Evolutionary conservation across 2,888 invertebrate genomes (phyloP).

Genomic region (Byasa hedistus): DNA sequence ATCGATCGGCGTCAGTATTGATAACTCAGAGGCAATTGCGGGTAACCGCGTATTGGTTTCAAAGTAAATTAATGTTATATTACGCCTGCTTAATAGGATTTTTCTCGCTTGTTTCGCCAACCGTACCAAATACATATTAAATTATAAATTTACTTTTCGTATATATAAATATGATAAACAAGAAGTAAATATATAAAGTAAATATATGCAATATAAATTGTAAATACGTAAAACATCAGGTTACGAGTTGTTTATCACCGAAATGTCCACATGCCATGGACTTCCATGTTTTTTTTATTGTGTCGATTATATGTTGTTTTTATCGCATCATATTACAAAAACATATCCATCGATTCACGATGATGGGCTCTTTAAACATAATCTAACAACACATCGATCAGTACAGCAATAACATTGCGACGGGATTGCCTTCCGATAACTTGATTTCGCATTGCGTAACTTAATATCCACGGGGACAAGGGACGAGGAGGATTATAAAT

Average conservation of each 20-base stretch:
- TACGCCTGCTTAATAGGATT: background rate
- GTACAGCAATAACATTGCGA: constrained; percentile 6
- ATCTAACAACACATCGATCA: constrained; percentile 15
- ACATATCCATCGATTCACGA: background rate
- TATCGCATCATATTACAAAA: background rate
- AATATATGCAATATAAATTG: too few species aligned
- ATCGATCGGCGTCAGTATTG: background rate
- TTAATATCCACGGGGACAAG: constrained; percentile 15
- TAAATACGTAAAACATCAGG: too few species aligned
- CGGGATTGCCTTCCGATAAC: constrained; percentile 14
- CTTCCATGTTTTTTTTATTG: too few species aligned
- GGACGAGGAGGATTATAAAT: background rate
- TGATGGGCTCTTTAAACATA: background rate
- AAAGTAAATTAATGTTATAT: background rate
- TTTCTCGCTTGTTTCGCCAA: background rate
- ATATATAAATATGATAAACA: too few species aligned
- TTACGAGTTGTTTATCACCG: too few species aligned
- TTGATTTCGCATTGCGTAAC: constrained; percentile 19
- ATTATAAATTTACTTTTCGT: too few species aligned
- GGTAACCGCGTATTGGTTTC: background rate
- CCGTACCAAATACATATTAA: background rate
- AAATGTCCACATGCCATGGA: too few species aligned
- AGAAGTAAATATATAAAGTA: too few species aligned
- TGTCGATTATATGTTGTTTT: too few species aligned
- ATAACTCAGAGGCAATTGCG: constrained; percentile 1